Percentiles rank a stretch among this genome's conserved stretches.
Evolutionary conservation across 2,113 vertebrate genomes (phyloP).

Genomic region (Spilogale gracilis): DNA sequence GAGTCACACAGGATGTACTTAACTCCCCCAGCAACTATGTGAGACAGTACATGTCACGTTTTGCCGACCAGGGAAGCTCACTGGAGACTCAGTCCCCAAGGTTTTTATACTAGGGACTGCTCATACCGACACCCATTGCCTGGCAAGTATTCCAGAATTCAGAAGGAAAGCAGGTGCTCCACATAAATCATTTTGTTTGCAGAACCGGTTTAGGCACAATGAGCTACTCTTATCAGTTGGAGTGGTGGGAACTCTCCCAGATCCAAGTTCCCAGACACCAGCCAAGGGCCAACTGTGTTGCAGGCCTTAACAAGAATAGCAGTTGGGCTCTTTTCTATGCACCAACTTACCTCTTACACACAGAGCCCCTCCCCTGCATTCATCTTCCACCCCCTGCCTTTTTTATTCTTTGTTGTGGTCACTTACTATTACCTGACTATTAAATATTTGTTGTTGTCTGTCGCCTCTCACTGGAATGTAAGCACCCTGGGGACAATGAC

Average conservation of each 20-base stretch:
- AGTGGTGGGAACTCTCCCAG: background rate
- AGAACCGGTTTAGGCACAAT: background rate
- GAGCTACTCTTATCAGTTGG: background rate
- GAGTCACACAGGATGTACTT: background rate
- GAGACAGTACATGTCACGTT: background rate
- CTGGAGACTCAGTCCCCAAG: background rate
- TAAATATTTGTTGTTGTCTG: background rate
- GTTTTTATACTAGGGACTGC: background rate
- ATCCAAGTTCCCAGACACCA: background rate
- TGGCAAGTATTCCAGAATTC: background rate
- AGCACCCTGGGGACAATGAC: background rate
- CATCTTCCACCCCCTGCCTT: background rate
- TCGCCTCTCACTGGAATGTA: background rate
- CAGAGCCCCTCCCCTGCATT: background rate
- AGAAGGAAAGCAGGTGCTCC: background rate
- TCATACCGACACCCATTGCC: background rate
- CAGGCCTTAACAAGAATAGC: background rate
- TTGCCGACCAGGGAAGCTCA: background rate
- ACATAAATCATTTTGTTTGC: background rate
- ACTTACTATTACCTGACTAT: background rate
- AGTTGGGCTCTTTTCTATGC: background rate
- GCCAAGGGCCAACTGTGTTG: background rate
- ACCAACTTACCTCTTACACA: background rate
- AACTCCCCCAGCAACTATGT: background rate
- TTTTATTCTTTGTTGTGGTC: background rate